A percentile compares a stretch with the other conserved stretches of the same genome.
Conservation (phyloP, 2,797 vertebrate genomes). For the Parauchenoglanis punctatus region DNA sequence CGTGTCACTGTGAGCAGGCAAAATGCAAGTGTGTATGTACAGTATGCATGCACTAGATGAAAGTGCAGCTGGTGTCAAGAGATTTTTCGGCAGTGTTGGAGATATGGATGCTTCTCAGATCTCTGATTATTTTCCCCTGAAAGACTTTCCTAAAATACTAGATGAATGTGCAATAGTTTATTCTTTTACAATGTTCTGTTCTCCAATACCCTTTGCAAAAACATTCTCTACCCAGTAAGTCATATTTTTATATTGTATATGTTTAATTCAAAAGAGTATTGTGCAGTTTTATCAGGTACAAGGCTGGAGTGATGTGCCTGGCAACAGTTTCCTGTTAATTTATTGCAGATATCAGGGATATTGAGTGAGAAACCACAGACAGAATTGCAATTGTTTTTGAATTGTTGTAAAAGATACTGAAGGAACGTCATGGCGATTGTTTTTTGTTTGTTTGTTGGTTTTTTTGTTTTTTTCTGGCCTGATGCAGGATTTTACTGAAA, state of each 20-base stretch:
- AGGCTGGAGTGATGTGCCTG: slow-evolving; percentile 49
- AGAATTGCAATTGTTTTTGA: slow-evolving; percentile 41
- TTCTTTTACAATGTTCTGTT: slow-evolving; percentile 63
- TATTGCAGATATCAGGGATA: slow-evolving; percentile 65
- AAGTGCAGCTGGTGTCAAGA: slow-evolving; percentile 21
- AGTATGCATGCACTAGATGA: slow-evolving; percentile 44
- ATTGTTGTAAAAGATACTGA: slow-evolving; percentile 68
- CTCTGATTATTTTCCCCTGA: slow-evolving; percentile 56
- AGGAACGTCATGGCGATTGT: slow-evolving; percentile 50
- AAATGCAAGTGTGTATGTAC: slow-evolving; percentile 42
- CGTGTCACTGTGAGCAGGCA: slow-evolving; percentile 52
- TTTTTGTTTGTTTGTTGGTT: slow-evolving; percentile 24
- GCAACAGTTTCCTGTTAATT: slow-evolving; percentile 67
- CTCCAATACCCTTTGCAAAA: slow-evolving; percentile 57
- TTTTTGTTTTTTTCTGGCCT: slow-evolving; percentile 42
- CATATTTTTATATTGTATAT: slow-evolving; percentile 71
- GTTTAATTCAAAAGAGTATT: slow-evolving; percentile 61
- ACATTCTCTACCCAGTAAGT: slow-evolving; percentile 67
- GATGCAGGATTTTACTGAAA: slow-evolving; percentile 58
- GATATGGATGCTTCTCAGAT: slow-evolving; percentile 48
- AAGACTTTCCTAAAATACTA: slow-evolving; percentile 60
- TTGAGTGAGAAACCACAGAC: slow-evolving; percentile 58
- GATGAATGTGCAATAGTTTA: slow-evolving; percentile 74
- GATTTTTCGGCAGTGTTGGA: slow-evolving; percentile 50
- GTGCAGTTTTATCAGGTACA: slow-evolving; percentile 46